A percentile compares a stretch with the other conserved stretches of the same genome.
Conservation (phyloP, 2,888 invertebrate species). For the Mimas tiliae region DNA sequence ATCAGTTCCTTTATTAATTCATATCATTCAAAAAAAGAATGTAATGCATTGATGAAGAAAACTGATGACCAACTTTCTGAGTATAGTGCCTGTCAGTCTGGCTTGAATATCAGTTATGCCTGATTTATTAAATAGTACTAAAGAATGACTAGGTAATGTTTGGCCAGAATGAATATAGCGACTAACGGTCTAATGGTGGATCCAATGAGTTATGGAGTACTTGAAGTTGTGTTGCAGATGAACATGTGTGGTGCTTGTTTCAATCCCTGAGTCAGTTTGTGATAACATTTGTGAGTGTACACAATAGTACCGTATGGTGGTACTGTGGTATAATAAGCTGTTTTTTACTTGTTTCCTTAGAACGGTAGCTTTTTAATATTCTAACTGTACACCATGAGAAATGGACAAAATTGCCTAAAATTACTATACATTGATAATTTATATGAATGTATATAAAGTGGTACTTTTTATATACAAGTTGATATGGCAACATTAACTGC, state of each 20-base stretch:
- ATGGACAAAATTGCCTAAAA: conserved; percentile 14
- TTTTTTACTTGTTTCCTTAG: conserved; percentile 4
- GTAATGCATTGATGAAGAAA: no score
- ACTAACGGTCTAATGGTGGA: neutral
- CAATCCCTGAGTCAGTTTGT: conserved; percentile 7
- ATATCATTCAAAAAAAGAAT: neutral
- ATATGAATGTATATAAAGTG: no score
- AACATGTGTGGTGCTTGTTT: conserved; percentile 11
- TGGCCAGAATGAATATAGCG: neutral
- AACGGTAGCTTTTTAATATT: conserved; percentile 1
- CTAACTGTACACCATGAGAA: neutral
- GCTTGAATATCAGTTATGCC: neutral
- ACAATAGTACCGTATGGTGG: neutral
- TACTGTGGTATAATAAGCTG: conserved; percentile 1
- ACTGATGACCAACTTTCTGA: no score
- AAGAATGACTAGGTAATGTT: neutral
- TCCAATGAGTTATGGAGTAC: neutral
- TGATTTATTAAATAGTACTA: neutral
- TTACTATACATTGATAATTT: neutral
- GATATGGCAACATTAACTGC: no score
- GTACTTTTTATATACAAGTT: no score
- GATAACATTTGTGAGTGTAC: neutral
- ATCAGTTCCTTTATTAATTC: neutral
- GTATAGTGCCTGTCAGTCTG: neutral
- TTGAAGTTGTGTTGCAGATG: neutral